Evolutionary conservation across 2,113 vertebrate genomes (phyloP).

Genomic region (Mus spicilegus): DNA sequence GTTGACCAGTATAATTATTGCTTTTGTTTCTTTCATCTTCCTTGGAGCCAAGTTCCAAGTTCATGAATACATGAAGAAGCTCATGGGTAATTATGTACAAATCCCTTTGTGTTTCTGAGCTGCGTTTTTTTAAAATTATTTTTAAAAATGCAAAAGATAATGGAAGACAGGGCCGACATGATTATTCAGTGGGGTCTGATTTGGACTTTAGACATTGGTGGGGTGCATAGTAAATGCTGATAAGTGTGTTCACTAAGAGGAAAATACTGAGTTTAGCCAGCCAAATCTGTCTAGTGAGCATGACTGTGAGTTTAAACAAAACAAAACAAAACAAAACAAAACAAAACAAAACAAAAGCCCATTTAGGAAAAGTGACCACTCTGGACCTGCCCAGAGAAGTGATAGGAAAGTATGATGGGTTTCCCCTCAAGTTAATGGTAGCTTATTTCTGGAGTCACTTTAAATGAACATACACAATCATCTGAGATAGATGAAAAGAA

Average conservation of each 20-base stretch:
- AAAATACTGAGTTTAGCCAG: background rate
- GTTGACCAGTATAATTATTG: background rate
- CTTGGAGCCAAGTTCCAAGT: background rate
- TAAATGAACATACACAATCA: background rate
- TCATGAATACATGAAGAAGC: background rate
- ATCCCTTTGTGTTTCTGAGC: background rate
- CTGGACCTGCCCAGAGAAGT: background rate
- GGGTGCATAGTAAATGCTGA: background rate
- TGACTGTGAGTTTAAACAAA: background rate
- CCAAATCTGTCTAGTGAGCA: background rate
- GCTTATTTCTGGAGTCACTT: conserved; percentile 13
- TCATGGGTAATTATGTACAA: background rate
- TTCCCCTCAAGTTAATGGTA: background rate
- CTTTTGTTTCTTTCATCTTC: background rate
- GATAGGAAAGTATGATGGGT: background rate
- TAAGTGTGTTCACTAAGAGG: background rate
- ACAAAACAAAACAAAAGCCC: background rate
- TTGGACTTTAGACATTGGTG: background rate
- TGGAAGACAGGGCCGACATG: background rate
- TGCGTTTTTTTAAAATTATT: background rate
- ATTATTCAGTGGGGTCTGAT: background rate
- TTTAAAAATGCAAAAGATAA: background rate
- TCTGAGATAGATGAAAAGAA: background rate
- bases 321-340: background rate
- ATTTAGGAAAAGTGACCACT: background rate